These are phyloP conservation scores for Pseudochaenichthys georgianus DNA, from an alignment of 2,797 vertebrate genomes.

Conservation along the genomic window DNA sequence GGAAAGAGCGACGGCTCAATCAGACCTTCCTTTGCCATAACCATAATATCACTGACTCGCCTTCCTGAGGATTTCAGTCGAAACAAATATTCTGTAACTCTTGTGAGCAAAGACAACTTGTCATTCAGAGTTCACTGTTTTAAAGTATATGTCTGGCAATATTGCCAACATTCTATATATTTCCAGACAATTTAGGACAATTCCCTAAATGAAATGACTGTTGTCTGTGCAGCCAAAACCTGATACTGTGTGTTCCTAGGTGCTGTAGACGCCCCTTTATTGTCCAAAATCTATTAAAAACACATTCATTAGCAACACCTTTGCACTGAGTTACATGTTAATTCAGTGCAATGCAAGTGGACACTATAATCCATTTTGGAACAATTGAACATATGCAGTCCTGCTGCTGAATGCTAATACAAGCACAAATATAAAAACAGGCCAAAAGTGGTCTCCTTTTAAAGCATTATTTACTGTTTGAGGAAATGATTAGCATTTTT, in stretches of 20 bases:
- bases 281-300: not conserved
- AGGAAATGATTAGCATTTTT: not conserved
- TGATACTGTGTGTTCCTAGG: not conserved
- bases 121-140: slow-evolving; percentile 5
- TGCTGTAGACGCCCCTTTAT: not conserved
- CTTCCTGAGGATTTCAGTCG: slow-evolving; percentile 15
- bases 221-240: not conserved
- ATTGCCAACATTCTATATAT: no score
- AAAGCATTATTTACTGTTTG: not conserved
- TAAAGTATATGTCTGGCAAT: not conserved
- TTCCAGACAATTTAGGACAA: no score
- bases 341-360: slow-evolving; percentile 1
- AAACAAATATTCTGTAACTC: not conserved
- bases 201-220: not conserved
- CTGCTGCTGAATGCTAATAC: not conserved
- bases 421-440: not conserved
- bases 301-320: not conserved
- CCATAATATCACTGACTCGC: slow-evolving; percentile 39
- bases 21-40: slow-evolving; percentile 72
- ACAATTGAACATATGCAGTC: not conserved
- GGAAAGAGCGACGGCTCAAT: slow-evolving; percentile 62
- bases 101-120: slow-evolving; percentile 1
- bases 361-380: not conserved
- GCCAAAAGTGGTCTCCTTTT: no score
- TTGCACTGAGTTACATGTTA: not conserved